phyloP scores from a whole-genome alignment of 2,888 invertebrate genomes.

The Uropetala carovei region DNA sequence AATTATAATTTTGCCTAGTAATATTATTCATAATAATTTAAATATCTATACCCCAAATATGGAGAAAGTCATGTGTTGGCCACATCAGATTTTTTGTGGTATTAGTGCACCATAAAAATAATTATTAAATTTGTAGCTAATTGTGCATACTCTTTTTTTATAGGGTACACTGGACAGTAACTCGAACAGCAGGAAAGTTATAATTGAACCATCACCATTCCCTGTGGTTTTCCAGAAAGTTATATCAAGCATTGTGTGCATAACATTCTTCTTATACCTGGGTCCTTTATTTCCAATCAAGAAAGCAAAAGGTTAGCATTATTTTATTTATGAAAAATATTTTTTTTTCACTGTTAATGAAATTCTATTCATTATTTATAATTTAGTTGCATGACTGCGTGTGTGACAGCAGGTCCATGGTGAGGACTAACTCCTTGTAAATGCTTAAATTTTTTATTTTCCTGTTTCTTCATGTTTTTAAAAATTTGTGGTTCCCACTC shows the following conservation, averaged over 20 bases:
- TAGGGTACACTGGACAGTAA: slow-evolving; percentile 77
- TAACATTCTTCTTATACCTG: slow-evolving; percentile 51
- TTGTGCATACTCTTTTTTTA: slow-evolving; percentile 66
- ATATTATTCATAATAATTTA: no score
- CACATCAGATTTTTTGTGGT: no score
- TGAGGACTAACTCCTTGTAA: no score
- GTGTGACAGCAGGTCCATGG: no score
- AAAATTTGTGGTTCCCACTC: no score
- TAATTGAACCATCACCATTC: slow-evolving; percentile 84
- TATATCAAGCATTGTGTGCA: slow-evolving; percentile 81
- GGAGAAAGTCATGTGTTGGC: no score
- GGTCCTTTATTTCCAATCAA: slow-evolving; percentile 48
- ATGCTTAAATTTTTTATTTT: no score
- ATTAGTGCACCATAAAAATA: no score
- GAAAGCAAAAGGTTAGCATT: slow-evolving; percentile 63
- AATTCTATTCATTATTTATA: not conserved
- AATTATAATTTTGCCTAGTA: no score
- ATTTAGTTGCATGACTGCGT: slow-evolving; percentile 43
- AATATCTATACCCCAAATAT: no score
- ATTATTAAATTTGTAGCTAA: no score
- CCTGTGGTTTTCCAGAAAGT: slow-evolving; percentile 86
- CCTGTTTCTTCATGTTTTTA: no score
- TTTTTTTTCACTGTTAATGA: slow-evolving; percentile 20
- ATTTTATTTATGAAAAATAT: not conserved
- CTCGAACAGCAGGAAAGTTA: slow-evolving; percentile 74